A percentile compares a stretch with the other conserved stretches of the same genome.
These are phyloP conservation scores for Acrossocheilus fasciatus DNA, from an alignment of 2,797 vertebrate genomes.

Conservation along the genomic window DNA sequence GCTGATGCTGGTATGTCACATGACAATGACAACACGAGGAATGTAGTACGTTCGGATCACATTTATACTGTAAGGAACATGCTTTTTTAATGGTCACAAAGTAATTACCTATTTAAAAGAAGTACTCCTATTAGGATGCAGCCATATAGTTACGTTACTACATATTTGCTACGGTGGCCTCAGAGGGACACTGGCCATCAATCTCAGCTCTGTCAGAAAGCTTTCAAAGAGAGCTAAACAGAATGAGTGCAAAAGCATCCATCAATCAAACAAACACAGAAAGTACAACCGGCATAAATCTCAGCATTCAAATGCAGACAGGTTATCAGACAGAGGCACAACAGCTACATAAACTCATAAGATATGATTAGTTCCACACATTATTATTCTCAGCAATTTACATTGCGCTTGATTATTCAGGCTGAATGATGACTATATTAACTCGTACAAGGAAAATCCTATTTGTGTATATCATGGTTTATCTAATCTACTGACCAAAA, in stretches of 20 bases:
- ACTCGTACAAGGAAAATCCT: constrained; percentile 26
- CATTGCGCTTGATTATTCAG: constrained; percentile 38
- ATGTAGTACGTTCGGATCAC: too few relatives aligned
- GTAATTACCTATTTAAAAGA: too few relatives aligned
- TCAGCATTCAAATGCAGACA: constrained; percentile 28
- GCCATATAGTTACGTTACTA: constrained; percentile 54
- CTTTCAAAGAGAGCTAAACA: constrained; percentile 59
- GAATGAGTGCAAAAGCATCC: constrained; percentile 24
- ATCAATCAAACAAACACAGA: constrained; percentile 36
- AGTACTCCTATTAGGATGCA: constrained; percentile 57
- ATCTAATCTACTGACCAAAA: constrained; percentile 42
- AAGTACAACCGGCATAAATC: constrained; percentile 35
- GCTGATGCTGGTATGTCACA: neutral
- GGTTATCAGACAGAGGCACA: constrained; percentile 51
- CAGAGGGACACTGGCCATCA: constrained; percentile 66
- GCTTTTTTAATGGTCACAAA: neutral
- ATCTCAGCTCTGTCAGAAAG: constrained; percentile 64
- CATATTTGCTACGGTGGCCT: constrained; percentile 69
- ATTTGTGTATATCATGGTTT: constrained; percentile 30
- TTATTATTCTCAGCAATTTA: constrained; percentile 35
- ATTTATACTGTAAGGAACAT: neutral
- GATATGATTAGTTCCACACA: constrained; percentile 43
- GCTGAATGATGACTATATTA: constrained; percentile 44
- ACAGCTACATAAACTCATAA: constrained; percentile 40
- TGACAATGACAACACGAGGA: neutral